These are phyloP conservation scores for Cyclopterus lumpus DNA, from an alignment of 2,797 vertebrate genomes.

Conservation along the genomic window DNA sequence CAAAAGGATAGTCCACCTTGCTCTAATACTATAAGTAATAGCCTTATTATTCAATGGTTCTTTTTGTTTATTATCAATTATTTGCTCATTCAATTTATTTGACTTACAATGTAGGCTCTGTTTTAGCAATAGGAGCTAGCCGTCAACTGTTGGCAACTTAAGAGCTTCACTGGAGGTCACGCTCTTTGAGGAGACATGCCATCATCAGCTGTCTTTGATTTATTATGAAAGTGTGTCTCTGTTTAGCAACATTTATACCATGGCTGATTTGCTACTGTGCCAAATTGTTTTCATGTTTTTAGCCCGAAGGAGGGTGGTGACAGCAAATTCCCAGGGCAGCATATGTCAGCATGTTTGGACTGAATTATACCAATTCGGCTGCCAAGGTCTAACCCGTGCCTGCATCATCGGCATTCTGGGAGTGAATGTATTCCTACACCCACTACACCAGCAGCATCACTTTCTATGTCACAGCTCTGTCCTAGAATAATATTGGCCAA, in stretches of 20 bases:
- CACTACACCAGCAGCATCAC: slow-evolving; percentile 19
- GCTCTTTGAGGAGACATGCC: background rate
- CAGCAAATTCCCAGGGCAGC: slow-evolving; percentile 22
- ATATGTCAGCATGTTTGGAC: slow-evolving; percentile 42
- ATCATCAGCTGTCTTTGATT: slow-evolving; percentile 11
- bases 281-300: slow-evolving; percentile 21
- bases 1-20: slow-evolving; percentile 31
- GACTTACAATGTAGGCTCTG: background rate
- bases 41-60: slow-evolving; percentile 14
- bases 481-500: slow-evolving; percentile 20
- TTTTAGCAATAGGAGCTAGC: background rate
- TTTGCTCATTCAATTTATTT: slow-evolving; percentile 14
- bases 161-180: slow-evolving; percentile 11
- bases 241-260: slow-evolving; percentile 18
- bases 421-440: slow-evolving; percentile 27
- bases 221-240: slow-evolving; percentile 8
- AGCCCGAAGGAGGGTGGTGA: slow-evolving; percentile 16
- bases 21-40: slow-evolving; percentile 20
- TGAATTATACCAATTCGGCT: slow-evolving; percentile 26
- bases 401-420: slow-evolving; percentile 49
- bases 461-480: slow-evolving; percentile 31
- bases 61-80: slow-evolving; percentile 13
- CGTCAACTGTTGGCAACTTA: background rate
- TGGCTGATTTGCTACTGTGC: slow-evolving; percentile 16
- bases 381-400: slow-evolving; percentile 32